phyloP scores from a whole-genome alignment of 2,888 invertebrate species.

The Rhodophaea formosa region DNA sequence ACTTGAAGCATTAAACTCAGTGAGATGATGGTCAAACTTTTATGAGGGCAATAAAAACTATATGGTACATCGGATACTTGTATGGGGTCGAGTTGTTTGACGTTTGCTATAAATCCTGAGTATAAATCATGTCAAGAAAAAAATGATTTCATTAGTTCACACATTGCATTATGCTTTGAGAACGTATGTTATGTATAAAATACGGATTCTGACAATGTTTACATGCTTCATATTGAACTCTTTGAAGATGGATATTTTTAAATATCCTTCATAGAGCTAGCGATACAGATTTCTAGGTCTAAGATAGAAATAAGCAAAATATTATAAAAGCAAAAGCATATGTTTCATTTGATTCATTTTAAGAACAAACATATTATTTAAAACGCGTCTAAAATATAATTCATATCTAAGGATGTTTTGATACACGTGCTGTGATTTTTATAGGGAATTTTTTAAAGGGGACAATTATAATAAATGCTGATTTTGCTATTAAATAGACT shows the following conservation, averaged over 20 bases:
- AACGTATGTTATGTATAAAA: not conserved
- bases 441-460: no score
- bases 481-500: no score
- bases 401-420: no score
- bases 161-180: not conserved
- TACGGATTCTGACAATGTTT: constrained; percentile 6
- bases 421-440: no score
- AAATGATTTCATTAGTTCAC: not conserved
- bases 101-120: not conserved
- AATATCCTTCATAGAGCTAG: not conserved
- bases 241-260: constrained; percentile 2
- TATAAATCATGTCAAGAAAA: not conserved
- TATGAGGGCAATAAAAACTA: constrained; percentile 12
- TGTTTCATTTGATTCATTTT: no score
- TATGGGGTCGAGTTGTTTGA: not conserved
- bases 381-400: no score
- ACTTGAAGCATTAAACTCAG: constrained; percentile 13
- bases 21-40: constrained; percentile 10
- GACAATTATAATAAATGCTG: no score
- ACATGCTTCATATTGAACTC: not conserved
- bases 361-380: no score
- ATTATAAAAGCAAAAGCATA: no score
- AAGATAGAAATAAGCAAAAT: no score
- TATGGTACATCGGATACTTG: not conserved
- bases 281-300: no score